Evolutionary conservation across 2,797 vertebrate genomes (phyloP).

Genomic region (Phalanger gymnotis): DNA sequence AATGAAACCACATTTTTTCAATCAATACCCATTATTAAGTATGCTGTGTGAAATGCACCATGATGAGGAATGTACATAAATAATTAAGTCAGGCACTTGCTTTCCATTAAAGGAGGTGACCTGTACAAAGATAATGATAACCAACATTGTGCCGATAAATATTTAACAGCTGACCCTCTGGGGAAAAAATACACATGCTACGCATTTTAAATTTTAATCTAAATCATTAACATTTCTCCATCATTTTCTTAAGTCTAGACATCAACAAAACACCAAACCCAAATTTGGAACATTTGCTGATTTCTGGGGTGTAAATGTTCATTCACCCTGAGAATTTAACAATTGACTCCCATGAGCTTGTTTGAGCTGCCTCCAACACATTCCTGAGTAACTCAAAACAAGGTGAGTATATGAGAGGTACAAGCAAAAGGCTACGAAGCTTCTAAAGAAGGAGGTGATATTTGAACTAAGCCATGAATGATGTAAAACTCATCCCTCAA

Average conservation of each 20-base stretch:
- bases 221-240: not conserved
- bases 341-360: not conserved
- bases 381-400: not conserved
- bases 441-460: not conserved
- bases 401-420: not conserved
- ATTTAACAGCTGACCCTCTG: not conserved
- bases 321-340: not conserved
- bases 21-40: not conserved
- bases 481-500: not conserved
- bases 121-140: not conserved
- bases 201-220: not conserved
- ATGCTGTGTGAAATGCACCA: not conserved
- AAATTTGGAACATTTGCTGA: not conserved
- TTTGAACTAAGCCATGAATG: not conserved
- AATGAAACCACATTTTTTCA: not conserved
- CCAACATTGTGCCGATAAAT: not conserved
- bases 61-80: not conserved
- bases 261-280: not conserved
- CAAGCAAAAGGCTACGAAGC: not conserved
- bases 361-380: not conserved
- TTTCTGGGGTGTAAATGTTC: not conserved
- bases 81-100: not conserved
- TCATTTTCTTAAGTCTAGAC: not conserved
- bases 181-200: not conserved
- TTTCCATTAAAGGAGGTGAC: not conserved